Conservation (phyloP, 2,888 invertebrate genomes). For the Drosophila nr. medialis region DNA sequence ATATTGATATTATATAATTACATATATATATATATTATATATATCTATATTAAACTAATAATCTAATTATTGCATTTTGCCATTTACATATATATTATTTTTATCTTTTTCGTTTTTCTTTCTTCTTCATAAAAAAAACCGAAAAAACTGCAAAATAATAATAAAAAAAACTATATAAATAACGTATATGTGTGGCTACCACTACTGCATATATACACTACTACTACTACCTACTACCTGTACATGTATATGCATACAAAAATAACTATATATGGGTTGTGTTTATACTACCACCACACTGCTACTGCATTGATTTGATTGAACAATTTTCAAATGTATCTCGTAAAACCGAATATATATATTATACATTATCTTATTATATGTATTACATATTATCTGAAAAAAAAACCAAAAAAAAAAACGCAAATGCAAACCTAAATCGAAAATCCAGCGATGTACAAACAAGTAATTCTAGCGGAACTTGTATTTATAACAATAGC, state of each 20-base stretch:
- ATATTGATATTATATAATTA: conserved; percentile 71
- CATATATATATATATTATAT: conserved; percentile 65
- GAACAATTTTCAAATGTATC: conserved; percentile 82
- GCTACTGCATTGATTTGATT: conserved; percentile 83
- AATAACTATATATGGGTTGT: conserved; percentile 81
- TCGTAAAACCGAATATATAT: conserved; percentile 72
- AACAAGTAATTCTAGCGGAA: conserved; percentile 84
- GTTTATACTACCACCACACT: conserved; percentile 82
- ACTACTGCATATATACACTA: conserved; percentile 79
- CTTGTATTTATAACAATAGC: conserved; percentile 83
- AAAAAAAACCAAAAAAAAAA: conserved; percentile 33
- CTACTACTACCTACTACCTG: conserved; percentile 78
- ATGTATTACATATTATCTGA: conserved; percentile 69
- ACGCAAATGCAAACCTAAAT: conserved; percentile 74
- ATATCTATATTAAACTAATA: conserved; percentile 80
- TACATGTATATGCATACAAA: conserved; percentile 82
- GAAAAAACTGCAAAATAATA: conserved; percentile 72
- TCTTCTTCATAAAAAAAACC: conserved; percentile 83
- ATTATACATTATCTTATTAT: conserved; percentile 72
- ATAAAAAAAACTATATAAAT: conserved; percentile 71
- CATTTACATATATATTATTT: conserved; percentile 84
- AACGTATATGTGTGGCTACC: conserved; percentile 80
- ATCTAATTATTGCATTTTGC: conserved; percentile 85
- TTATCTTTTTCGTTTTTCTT: conserved; percentile 85
- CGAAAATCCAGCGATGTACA: conserved; percentile 84